These are phyloP conservation scores for Toxostoma redivivum DNA, from an alignment of 2,113 vertebrate species.

Conservation along the genomic window DNA sequence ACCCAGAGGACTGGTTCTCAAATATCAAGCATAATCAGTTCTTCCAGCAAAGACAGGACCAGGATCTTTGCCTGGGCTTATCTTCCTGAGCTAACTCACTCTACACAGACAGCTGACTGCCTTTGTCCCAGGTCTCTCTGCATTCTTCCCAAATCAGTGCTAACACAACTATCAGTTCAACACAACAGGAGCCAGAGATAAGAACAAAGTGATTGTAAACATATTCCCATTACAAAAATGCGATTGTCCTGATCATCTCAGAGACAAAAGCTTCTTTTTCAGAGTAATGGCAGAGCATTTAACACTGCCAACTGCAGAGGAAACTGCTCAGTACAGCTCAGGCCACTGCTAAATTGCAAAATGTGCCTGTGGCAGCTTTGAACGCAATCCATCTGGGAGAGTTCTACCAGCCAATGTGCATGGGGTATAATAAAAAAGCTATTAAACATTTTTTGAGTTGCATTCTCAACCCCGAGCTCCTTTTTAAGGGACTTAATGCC, in stretches of 20 bases:
- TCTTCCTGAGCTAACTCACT: background rate
- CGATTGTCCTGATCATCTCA: background rate
- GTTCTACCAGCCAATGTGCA: background rate
- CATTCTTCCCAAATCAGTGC: background rate
- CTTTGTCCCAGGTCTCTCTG: background rate
- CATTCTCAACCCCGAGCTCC: background rate
- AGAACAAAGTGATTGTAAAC: background rate
- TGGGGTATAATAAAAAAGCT: background rate
- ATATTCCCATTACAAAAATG: background rate
- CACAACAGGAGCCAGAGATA: background rate
- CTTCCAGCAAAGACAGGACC: background rate
- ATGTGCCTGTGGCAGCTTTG: background rate
- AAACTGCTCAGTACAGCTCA: background rate
- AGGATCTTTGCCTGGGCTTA: background rate
- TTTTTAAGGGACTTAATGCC: background rate
- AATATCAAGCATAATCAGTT: background rate
- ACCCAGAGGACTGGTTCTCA: background rate
- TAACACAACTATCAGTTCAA: background rate
- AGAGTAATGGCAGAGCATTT: background rate
- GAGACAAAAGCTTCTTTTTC: slow-evolving; percentile 1
- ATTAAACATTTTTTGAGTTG: background rate
- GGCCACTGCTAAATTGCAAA: background rate
- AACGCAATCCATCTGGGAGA: background rate
- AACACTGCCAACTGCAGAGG: background rate
- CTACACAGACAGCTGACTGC: background rate